Conservation (phyloP, 2,113 vertebrate genomes). For the Diadophis punctatus region DNA sequence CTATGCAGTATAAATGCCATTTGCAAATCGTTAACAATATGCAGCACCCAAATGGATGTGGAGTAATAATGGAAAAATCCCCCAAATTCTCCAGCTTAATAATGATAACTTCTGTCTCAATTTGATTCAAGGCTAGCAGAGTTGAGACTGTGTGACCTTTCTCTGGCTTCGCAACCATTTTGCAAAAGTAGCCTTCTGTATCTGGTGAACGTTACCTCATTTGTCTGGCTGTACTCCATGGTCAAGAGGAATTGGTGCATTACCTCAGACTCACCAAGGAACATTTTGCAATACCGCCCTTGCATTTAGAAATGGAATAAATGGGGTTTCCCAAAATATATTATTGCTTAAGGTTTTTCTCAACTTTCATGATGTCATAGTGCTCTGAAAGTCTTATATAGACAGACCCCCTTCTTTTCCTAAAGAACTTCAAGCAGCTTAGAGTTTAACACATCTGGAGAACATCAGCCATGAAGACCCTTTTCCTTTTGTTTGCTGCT, state of each 20-base stretch:
- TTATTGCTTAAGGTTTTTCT: background rate
- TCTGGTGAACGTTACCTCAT: background rate
- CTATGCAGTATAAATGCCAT: background rate
- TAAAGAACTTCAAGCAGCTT: background rate
- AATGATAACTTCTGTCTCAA: background rate
- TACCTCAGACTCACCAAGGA: background rate
- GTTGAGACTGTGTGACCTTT: background rate
- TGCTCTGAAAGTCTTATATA: background rate
- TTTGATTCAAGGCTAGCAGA: background rate
- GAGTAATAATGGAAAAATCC: background rate
- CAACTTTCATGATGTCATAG: background rate
- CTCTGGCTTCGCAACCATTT: background rate
- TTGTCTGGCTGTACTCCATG: background rate
- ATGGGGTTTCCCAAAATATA: background rate
- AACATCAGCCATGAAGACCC: background rate
- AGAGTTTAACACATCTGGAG: background rate
- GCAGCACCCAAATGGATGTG: background rate
- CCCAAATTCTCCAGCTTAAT: background rate
- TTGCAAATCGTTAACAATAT: background rate
- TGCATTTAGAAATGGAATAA: background rate
- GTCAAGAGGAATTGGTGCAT: background rate
- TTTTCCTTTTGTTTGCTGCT: background rate
- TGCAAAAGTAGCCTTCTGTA: background rate
- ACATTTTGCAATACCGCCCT: background rate
- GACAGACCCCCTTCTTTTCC: too few relatives aligned